phyloP scores from a whole-genome alignment of 2,113 vertebrate species.

The Motacilla tschutschensis region DNA sequence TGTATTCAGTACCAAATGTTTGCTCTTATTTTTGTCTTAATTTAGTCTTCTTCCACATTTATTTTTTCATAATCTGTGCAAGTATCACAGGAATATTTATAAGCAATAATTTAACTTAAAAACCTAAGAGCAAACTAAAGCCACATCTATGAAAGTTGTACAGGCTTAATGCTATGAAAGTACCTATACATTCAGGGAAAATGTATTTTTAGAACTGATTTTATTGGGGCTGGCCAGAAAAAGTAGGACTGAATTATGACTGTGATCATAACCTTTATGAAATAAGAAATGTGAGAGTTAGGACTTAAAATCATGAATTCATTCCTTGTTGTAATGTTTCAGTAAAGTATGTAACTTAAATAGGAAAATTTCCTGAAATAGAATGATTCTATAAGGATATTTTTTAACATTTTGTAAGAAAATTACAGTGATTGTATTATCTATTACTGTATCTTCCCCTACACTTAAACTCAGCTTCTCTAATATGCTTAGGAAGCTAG shows the following conservation, averaged over 20 bases:
- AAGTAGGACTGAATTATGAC: neutral
- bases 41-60: neutral
- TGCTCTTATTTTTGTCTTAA: neutral
- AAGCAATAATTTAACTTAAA: neutral
- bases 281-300: neutral
- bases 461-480: neutral
- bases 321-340: neutral
- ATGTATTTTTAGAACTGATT: neutral
- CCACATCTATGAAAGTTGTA: neutral
- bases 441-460: neutral
- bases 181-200: neutral
- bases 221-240: neutral
- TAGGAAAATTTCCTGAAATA: neutral
- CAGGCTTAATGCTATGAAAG: neutral
- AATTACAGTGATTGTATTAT: neutral
- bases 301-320: neutral
- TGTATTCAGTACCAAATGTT: neutral
- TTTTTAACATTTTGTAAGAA: neutral
- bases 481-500: neutral
- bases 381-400: neutral
- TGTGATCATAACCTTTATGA: neutral
- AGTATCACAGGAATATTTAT: neutral
- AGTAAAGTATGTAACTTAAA: neutral
- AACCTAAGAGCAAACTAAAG: neutral
- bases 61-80: neutral